Conservation (phyloP, 2,888 invertebrate species). For the Chloroclysta siterata region DNA sequence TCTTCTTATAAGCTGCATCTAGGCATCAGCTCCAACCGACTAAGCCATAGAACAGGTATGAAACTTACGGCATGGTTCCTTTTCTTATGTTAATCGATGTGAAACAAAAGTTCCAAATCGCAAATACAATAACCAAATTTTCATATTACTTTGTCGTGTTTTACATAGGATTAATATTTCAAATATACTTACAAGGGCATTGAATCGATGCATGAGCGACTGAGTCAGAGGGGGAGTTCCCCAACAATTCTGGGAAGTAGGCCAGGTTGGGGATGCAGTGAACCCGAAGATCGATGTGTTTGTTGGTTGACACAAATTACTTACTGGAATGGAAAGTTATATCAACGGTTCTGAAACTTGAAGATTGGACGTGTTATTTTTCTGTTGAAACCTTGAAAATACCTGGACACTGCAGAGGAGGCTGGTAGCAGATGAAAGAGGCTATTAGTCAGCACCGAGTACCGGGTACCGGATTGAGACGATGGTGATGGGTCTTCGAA, state of each 20-base stretch:
- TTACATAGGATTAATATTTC: background rate
- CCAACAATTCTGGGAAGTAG: constrained; percentile 47
- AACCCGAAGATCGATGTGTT: constrained; percentile 42
- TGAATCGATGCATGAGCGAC: constrained; percentile 48
- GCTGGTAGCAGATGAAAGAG: no score
- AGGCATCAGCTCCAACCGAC: background rate
- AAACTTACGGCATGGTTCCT: background rate
- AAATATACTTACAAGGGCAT: constrained; percentile 39
- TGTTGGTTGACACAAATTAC: constrained; percentile 28
- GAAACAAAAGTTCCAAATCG: background rate
- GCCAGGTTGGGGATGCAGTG: constrained; percentile 49
- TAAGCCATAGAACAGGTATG: background rate
- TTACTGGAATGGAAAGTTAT: constrained; percentile 14
- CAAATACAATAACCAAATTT: no score
- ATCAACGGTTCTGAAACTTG: constrained; percentile 7
- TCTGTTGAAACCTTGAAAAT: no score
- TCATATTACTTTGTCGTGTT: background rate
- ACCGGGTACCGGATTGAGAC: no score
- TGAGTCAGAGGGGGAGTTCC: constrained; percentile 47
- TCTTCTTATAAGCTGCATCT: background rate
- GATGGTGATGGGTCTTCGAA: no score
- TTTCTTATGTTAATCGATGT: background rate
- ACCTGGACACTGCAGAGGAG: no score
- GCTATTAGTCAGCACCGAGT: no score
- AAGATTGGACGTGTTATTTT: background rate